Evolutionary conservation across 1,140 invertebrate species (phyloP).

Genomic region (Zeugodacus cucurbitae): DNA sequence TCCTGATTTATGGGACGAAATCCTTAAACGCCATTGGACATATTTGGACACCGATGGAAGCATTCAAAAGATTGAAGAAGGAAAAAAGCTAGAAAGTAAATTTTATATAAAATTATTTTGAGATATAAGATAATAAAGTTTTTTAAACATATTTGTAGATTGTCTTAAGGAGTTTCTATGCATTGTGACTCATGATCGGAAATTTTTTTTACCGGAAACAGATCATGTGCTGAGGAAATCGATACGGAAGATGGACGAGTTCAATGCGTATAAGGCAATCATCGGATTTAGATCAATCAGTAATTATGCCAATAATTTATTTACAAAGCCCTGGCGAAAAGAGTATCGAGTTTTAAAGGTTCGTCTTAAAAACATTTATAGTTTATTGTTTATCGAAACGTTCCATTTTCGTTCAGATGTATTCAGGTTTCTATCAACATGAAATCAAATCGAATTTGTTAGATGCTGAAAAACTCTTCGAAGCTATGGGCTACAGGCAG

Average conservation of each 20-base stretch:
- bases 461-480: constrained; percentile 79
- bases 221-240: constrained; percentile 79
- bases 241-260: constrained; percentile 75
- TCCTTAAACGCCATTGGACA: constrained; percentile 77
- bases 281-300: constrained; percentile 86
- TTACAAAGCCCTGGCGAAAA: constrained; percentile 88
- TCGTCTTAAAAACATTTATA: constrained; percentile 44
- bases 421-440: constrained; percentile 87
- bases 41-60: constrained; percentile 83
- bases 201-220: constrained; percentile 81
- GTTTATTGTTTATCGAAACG: no score
- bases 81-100: constrained; percentile 80
- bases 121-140: neutral
- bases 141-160: constrained; percentile 66
- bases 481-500: constrained; percentile 82
- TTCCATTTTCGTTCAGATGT: constrained; percentile 71
- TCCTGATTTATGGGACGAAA: constrained; percentile 73
- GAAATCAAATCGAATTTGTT: constrained; percentile 83
- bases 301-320: constrained; percentile 84
- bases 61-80: constrained; percentile 76
- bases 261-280: constrained; percentile 82
- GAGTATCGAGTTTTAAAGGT: constrained; percentile 85
- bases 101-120: constrained; percentile 11
- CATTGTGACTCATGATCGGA: constrained; percentile 80
- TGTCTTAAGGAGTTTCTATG: constrained; percentile 82